Evolutionary conservation across 2,113 vertebrate genomes (phyloP).

Genomic region (Bubalus kerabau): DNA sequence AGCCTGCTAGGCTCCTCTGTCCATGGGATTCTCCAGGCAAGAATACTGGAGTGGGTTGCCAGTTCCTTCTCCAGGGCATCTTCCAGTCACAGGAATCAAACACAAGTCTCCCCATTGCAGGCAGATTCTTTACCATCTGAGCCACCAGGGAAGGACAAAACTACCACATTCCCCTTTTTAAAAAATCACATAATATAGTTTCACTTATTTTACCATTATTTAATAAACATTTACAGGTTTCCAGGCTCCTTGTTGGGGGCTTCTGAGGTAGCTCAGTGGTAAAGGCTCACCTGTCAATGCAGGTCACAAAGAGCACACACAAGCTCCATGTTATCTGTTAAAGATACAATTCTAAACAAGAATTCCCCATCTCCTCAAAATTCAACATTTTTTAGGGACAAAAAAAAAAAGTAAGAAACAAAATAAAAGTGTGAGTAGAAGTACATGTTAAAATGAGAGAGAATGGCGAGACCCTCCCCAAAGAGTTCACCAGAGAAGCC

Average conservation of each 20-base stretch:
- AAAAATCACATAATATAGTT: neutral
- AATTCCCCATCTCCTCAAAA: neutral
- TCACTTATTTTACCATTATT: neutral
- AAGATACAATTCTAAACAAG: neutral
- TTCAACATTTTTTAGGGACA: neutral
- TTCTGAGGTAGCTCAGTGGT: neutral
- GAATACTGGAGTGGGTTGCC: neutral
- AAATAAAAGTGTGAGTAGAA: neutral
- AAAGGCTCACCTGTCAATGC: neutral
- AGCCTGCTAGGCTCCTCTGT: neutral
- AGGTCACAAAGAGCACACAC: neutral
- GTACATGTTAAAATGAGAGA: neutral
- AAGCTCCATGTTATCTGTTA: neutral
- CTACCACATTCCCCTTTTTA: neutral
- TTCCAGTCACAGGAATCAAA: neutral
- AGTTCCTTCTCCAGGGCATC: neutral
- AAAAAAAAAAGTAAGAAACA: neutral
- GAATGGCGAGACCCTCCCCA: neutral
- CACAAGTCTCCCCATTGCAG: neutral
- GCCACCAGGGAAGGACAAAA: neutral
- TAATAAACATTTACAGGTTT: neutral
- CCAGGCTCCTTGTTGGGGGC: neutral
- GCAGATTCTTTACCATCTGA: neutral
- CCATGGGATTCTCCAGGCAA: neutral
- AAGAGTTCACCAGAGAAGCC: neutral